Evolutionary conservation across 2,888 invertebrate genomes (phyloP), one percentile per base, ranked within the genome.

Genomic region (Exephanes ischioxanthus): DNA sequence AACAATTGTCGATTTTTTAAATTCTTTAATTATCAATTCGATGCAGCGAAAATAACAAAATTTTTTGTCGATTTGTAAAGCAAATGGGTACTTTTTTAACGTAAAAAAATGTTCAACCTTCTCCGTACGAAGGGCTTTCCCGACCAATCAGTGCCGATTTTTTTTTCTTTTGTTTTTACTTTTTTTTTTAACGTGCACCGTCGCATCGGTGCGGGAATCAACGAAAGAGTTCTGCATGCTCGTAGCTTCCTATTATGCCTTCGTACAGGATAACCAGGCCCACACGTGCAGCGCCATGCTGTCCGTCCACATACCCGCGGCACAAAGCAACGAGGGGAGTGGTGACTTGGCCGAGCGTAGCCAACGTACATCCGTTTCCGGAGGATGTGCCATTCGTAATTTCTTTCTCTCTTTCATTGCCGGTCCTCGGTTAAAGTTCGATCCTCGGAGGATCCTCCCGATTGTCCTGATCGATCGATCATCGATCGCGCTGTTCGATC

Each of bases 351-450:
- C 92, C 87, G 90, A 92, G 91, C 92, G 92, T 92, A 84, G 89
- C 45, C 89, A 87, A 79, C 81, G 86, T 79, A 88, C 91, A 93
- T 93, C 92, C 93, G 93, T 90, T 93, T 93, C 93, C 93, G 92
- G 91, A 92, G 92, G 93, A 93, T 90, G 91, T 88, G 87, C 63
- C 91, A 87, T 90, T 90, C 90, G 89, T 88, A 88, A 88, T 90
- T 90, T 85, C 48, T 58, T 41, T 80, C 41, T 41, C 67, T 33
- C 53, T 41, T 55, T 45, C 37, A 26, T 45, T 41, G 9, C 16
- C 68, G 67, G 9, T 67, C 41, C 37, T 37, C 67, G 14, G 26
- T 63, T 4, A 16, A 30, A 30, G 33, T 7, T 6, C 16, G 7
- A 55, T 41, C 67, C 37, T 41, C 19, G 2, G 19, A n/a, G 67